These are phyloP conservation scores for Crenichthys baileyi DNA, from an alignment of 2,797 vertebrate species.

Conservation along the genomic window DNA sequence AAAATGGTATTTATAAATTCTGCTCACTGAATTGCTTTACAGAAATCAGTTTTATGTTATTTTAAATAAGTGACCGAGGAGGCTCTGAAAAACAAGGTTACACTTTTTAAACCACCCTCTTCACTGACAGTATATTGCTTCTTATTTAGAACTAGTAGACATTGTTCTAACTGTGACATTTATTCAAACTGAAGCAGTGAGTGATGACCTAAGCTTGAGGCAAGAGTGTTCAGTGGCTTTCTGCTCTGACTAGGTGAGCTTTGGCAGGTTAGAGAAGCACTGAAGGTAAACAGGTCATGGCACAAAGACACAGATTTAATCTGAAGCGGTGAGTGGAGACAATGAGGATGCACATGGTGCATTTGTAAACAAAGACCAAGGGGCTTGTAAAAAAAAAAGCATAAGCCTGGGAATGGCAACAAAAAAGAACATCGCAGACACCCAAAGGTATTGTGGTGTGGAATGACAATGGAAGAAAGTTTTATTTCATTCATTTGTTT, in stretches of 20 bases:
- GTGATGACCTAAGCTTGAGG: conserved; percentile 49
- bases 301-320: conserved; percentile 66
- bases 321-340: conserved; percentile 46
- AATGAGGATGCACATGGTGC: conserved; percentile 26
- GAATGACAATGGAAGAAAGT: conserved; percentile 7
- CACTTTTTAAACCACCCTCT: not conserved
- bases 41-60: not conserved
- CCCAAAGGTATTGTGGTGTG: conserved; percentile 5
- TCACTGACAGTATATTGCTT: conserved; percentile 1
- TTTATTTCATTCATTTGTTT: not conserved
- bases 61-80: not conserved
- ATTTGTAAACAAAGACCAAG: conserved; percentile 54
- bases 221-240: conserved; percentile 51
- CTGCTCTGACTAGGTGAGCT: conserved; percentile 50
- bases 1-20: not conserved
- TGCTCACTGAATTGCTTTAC: not conserved
- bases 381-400: conserved; percentile 30
- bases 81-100: not conserved
- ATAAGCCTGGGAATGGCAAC: conserved; percentile 17
- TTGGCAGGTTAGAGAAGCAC: conserved; percentile 46
- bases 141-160: conserved; percentile 20
- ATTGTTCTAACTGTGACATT: conserved; percentile 44
- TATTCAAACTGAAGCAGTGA: conserved; percentile 51
- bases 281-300: conserved; percentile 62
- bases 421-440: conserved; percentile 40